Evolutionary conservation across 2,888 invertebrate genomes (phyloP).

Genomic region (Eubasilissa splendida): DNA sequence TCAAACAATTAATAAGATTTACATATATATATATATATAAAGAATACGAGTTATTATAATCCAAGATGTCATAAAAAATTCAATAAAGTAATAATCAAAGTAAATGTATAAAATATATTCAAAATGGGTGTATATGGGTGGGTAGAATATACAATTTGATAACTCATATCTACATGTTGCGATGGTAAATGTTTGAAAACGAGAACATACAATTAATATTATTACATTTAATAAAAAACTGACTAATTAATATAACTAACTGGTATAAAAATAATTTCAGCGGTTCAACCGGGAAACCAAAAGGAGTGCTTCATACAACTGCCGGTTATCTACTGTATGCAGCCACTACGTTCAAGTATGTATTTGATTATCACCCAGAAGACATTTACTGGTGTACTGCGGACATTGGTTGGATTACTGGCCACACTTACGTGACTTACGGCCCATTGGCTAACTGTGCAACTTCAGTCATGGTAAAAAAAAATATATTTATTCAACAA

Average conservation of each 20-base stretch:
- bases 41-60: no score
- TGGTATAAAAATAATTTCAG: constrained; percentile 63
- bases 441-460: constrained; percentile 95
- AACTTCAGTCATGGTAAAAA: constrained; percentile 94
- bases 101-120: no score
- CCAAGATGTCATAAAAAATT: no score
- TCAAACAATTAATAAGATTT: no score
- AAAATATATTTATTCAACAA: neutral
- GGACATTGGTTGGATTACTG: constrained; percentile 97
- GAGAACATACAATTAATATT: no score
- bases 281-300: constrained; percentile 98
- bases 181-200: no score
- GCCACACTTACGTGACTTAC: constrained; percentile 94
- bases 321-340: constrained; percentile 96
- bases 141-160: no score
- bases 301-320: constrained; percentile 96
- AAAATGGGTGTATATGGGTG: no score
- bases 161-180: no score
- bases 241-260: neutral
- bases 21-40: no score
- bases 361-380: constrained; percentile 90
- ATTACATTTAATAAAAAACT: neutral
- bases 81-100: no score
- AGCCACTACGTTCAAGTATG: constrained; percentile 94
- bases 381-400: constrained; percentile 96